These are phyloP conservation scores for Podarcis raffonei DNA, from an alignment of 2,113 vertebrate genomes.

Conservation along the genomic window DNA sequence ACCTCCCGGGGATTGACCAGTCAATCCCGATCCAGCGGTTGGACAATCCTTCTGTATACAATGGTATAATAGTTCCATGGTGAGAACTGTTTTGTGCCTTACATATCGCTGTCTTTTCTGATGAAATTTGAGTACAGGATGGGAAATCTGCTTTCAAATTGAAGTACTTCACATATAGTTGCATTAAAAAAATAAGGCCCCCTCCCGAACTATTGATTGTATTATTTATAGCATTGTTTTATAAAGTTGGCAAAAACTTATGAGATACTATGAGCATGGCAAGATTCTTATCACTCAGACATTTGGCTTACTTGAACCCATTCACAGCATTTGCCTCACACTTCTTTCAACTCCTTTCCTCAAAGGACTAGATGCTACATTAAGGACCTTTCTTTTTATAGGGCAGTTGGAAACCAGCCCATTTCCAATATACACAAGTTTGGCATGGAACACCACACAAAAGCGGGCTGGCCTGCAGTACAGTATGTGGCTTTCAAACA, in stretches of 20 bases:
- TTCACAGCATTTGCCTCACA: not conserved
- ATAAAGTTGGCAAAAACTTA: conserved; percentile 24
- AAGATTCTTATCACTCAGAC: conserved; percentile 24
- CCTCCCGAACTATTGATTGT: not conserved
- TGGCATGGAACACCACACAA: not conserved
- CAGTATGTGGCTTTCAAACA: not conserved
- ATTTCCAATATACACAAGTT: not conserved
- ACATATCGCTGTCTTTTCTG: not conserved
- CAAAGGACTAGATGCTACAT: not conserved
- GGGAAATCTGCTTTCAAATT: not conserved
- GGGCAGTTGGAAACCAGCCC: conserved; percentile 23
- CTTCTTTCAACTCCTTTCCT: conserved; percentile 10
- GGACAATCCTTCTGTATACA: not conserved
- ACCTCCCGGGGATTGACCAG: no score
- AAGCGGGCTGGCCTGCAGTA: not conserved
- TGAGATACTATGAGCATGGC: conserved; percentile 5
- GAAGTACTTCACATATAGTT: not conserved
- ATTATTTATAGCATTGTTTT: conserved; percentile 36
- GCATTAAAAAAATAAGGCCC: not conserved
- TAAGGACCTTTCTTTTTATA: conserved; percentile 24
- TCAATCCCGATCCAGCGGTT: no score
- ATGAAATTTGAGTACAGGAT: not conserved
- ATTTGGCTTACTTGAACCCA: conserved; percentile 3
- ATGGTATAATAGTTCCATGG: not conserved
- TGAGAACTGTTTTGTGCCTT: not conserved